Base-by-base conservation (phyloP, 2,113 vertebrate species). In the Nyctibius bracteatus region DNA sequence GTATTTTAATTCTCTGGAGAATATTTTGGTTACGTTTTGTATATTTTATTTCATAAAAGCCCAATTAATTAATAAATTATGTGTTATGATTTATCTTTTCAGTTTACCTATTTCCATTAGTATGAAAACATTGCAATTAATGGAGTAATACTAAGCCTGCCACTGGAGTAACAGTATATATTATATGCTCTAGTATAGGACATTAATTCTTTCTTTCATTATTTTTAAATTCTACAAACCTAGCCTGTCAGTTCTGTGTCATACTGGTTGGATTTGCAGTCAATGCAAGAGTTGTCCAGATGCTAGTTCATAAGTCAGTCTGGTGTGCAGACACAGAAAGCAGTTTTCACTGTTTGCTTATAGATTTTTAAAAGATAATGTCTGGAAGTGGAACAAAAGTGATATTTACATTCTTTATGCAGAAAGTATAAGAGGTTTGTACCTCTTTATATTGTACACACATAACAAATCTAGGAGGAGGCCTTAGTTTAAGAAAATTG, bases 221-320 rank as follows among this genome's bases (percentile, higher is more conserved):
- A n/a, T 35, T 72, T 89, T 63, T 71, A 43, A 85, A 59, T 65
- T 52, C 47, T 74, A 2, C 27, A 73, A 84, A 31, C 47, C 8
- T 49, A 0, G 0, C 71, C 41, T 9, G 1, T 44, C 1, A 1
- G 10, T 66, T 39, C 41, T 86, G 31, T 71, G 85, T 82, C n/a
- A 23, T 22, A 27, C 14, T 43, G 23, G 21, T 58, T 88, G 54
- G 17, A 82, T 81, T 92, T 71, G 37, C 46, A 66, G 44, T 61
- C 37, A 10, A 2, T 75, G 35, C 41, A 68, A 35, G 27, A 22
- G 19, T 24, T 95, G 62, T 47, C 19, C 62, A 73, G 41, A 16
- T 66, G 41, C 33, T 47, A 51, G 44, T 22, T 72, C 5, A 0
- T 27, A 21, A 46, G 27, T 90, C 66, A 77, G 33, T 37, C 68